Percentiles rank a stretch among this genome's conserved stretches.
Conservation (phyloP, 2,113 vertebrate species). For the Paracanthobrama guichenoti region DNA sequence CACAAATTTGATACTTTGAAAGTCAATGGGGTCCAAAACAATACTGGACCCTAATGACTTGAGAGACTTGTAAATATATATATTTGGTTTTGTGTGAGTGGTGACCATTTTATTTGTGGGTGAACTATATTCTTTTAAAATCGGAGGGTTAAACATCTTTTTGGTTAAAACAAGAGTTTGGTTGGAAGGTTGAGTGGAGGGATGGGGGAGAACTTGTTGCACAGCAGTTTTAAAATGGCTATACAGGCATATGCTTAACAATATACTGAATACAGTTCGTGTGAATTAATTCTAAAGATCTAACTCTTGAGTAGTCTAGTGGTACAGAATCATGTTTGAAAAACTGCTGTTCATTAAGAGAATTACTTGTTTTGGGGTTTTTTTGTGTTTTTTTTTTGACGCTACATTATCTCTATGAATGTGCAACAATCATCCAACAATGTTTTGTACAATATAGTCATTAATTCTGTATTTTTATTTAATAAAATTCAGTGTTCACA, state of each 20-base stretch:
- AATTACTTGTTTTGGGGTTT: constrained; percentile 6
- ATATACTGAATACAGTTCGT: not conserved
- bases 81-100: no score
- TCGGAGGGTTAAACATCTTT: not conserved
- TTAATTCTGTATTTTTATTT: constrained; percentile 63
- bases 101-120: not conserved
- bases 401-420: not conserved
- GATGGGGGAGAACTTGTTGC: constrained; percentile 9
- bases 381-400: constrained; percentile 23
- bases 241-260: no score
- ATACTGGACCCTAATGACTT: not conserved
- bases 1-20: not conserved
- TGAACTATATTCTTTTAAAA: not conserved
- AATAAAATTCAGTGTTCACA: constrained; percentile 66
- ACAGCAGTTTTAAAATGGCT: constrained; percentile 41
- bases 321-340: not conserved
- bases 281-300: not conserved
- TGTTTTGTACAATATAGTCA: constrained; percentile 66
- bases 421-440: constrained; percentile 33
- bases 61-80: not conserved
- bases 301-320: not conserved
- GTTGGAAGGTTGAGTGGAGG: not conserved
- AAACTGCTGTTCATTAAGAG: constrained; percentile 19
- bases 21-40: not conserved
- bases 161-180: not conserved